phyloP scores from a whole-genome alignment of 2,113 vertebrate genomes.

The Dicerorhinus sumatrensis region DNA sequence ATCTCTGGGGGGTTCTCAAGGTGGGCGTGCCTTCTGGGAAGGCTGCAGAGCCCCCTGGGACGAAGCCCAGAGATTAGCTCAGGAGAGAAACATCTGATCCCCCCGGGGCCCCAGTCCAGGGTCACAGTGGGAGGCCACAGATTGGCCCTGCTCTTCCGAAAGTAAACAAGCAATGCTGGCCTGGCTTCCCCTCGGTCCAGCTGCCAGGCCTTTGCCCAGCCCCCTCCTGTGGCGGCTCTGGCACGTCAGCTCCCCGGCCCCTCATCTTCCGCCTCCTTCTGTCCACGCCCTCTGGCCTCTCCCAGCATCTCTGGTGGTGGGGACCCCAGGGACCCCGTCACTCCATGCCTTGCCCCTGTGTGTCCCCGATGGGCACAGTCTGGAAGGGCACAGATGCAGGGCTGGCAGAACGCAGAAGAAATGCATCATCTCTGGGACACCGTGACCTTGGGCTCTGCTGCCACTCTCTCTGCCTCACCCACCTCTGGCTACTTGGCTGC shows the following conservation, averaged over 20 bases:
- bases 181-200: neutral
- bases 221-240: neutral
- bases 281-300: neutral
- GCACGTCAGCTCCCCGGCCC: neutral
- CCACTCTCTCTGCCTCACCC: neutral
- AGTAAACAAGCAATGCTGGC: neutral
- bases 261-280: neutral
- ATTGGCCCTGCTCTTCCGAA: neutral
- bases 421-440: neutral
- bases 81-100: conserved; percentile 63
- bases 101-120: neutral
- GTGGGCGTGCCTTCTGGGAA: conserved; percentile 61
- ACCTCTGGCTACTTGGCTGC: neutral
- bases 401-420: neutral
- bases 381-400: too few relatives aligned
- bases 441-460: neutral
- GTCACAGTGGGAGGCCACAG: conserved; percentile 42
- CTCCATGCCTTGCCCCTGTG: neutral
- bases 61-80: conserved; percentile 64
- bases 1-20: neutral
- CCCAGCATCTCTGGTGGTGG: neutral
- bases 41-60: conserved; percentile 63
- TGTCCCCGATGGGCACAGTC: neutral
- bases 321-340: neutral
- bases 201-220: neutral